A percentile compares a stretch with the other conserved stretches of the same genome.
Evolutionary conservation across 2,113 vertebrate species (phyloP).

Genomic region (Notothenia coriiceps): DNA sequence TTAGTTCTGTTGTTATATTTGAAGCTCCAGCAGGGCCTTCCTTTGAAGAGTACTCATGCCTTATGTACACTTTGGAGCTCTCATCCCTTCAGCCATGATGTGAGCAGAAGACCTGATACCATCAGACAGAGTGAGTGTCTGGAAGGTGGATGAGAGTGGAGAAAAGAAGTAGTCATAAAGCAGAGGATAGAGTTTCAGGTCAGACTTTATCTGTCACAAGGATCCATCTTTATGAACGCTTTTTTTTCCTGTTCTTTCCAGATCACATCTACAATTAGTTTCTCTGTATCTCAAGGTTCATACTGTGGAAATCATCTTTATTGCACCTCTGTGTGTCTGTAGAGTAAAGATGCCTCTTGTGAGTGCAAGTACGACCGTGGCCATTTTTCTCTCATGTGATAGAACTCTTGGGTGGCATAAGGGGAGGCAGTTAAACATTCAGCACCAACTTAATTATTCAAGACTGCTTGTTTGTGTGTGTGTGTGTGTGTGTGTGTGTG

Average conservation of each 20-base stretch:
- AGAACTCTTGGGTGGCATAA: conserved; percentile 42
- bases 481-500: background rate
- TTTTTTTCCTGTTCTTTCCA: conserved; percentile 30
- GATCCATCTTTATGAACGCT: conserved; percentile 14
- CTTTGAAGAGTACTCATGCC: conserved; percentile 10
- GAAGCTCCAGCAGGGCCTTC: conserved; percentile 5
- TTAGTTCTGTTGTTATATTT: conserved; percentile 37
- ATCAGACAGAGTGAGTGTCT: conserved; percentile 13
- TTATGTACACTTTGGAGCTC: background rate
- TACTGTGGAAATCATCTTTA: background rate
- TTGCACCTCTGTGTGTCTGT: conserved; percentile 2
- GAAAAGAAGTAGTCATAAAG: background rate
- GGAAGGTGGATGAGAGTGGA: conserved; percentile 4
- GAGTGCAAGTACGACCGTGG: background rate
- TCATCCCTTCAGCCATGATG: conserved; percentile 1
- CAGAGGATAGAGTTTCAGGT: conserved; percentile 12
- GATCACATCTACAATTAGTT: conserved; percentile 1
- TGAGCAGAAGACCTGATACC: conserved; percentile 32
- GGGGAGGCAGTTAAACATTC: conserved; percentile 68
- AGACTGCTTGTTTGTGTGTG: background rate
- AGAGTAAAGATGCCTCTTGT: background rate
- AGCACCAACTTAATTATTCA: conserved; percentile 70
- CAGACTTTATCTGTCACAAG: background rate
- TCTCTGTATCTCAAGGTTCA: background rate
- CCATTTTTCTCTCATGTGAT: conserved; percentile 34